Percentiles rank a stretch among this genome's conserved stretches.
These are phyloP conservation scores for Drosophila subpulchrella DNA, from an alignment of 1,140 invertebrate genomes.

Conservation along the genomic window DNA sequence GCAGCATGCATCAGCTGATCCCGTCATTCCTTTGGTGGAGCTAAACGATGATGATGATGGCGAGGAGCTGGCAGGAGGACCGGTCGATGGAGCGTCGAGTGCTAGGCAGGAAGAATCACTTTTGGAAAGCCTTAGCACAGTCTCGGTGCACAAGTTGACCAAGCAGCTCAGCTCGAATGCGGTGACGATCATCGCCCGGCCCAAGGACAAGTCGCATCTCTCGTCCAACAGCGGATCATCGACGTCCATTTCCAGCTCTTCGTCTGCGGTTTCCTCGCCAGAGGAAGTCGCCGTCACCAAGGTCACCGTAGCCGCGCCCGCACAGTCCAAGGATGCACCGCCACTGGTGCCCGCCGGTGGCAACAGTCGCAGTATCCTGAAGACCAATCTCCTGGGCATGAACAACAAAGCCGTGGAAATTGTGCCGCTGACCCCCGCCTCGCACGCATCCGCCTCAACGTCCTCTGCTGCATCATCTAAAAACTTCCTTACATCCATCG, in stretches of 20 bases:
- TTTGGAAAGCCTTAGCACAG: conserved; percentile 42
- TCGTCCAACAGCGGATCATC: conserved; percentile 2
- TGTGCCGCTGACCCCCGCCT: conserved; percentile 45
- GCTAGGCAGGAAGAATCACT: not conserved
- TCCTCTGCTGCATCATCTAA: conserved; percentile 4
- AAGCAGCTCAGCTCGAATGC: conserved; percentile 81
- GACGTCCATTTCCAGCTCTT: conserved; percentile 3
- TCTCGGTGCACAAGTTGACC: conserved; percentile 76
- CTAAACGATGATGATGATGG: conserved; percentile 66
- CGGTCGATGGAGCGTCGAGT: not conserved
- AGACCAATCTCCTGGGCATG: conserved; percentile 70
- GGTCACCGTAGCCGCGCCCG: conserved; percentile 3
- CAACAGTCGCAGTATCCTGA: conserved; percentile 77
- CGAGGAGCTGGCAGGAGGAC: not conserved
- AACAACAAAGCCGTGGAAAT: conserved; percentile 79
- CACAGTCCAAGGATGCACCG: conserved; percentile 54
- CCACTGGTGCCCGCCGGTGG: conserved; percentile 43
- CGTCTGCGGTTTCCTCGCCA: not conserved
- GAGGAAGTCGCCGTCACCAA: conserved; percentile 11
- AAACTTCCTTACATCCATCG: conserved; percentile 1
- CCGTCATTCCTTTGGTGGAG: conserved; percentile 60
- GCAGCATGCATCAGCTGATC: conserved; percentile 10
- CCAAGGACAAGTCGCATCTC: conserved; percentile 58
- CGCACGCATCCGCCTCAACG: not conserved
- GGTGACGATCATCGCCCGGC: conserved; percentile 76